phyloP scores from a whole-genome alignment of 1,140 invertebrate species.

The Rhynchophorus ferrugineus region DNA sequence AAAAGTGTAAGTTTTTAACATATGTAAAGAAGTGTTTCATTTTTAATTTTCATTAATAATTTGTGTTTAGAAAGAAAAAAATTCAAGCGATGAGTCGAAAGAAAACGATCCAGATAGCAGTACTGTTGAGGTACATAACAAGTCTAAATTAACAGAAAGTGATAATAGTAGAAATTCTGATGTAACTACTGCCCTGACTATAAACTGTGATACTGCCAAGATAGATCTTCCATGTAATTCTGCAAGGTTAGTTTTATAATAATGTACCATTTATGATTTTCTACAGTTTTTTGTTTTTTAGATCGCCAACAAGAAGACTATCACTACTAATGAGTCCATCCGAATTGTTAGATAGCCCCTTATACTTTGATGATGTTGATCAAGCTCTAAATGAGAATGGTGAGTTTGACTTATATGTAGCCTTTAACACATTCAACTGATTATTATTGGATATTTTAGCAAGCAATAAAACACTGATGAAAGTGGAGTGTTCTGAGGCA shows the following conservation, averaged over 20 bases:
- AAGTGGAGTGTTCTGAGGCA: constrained; percentile 50
- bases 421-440: too few relatives aligned
- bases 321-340: constrained; percentile 37
- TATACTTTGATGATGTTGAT: constrained; percentile 39
- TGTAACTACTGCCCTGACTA: constrained; percentile 25
- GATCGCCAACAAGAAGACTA: constrained; percentile 28
- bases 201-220: constrained; percentile 34
- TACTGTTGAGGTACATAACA: constrained; percentile 10
- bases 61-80: constrained; percentile 17
- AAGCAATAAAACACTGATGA: constrained; percentile 28
- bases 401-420: constrained; percentile 16
- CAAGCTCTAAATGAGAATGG: constrained; percentile 34
- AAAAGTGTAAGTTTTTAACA: constrained; percentile 1
- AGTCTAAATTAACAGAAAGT: constrained; percentile 9
- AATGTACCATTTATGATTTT: not conserved
- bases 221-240: constrained; percentile 16
- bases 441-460: constrained; percentile 18
- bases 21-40: not conserved
- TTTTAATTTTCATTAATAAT: too few relatives aligned
- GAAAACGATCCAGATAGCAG: constrained; percentile 44
- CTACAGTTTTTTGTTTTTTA: constrained; percentile 12
- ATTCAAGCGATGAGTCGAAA: constrained; percentile 45
- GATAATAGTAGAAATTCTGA: constrained; percentile 11
- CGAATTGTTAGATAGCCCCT: constrained; percentile 34
- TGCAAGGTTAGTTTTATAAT: not conserved